phyloP scores from a whole-genome alignment of 2,888 invertebrate genomes.

The Ischnura elegans region DNA sequence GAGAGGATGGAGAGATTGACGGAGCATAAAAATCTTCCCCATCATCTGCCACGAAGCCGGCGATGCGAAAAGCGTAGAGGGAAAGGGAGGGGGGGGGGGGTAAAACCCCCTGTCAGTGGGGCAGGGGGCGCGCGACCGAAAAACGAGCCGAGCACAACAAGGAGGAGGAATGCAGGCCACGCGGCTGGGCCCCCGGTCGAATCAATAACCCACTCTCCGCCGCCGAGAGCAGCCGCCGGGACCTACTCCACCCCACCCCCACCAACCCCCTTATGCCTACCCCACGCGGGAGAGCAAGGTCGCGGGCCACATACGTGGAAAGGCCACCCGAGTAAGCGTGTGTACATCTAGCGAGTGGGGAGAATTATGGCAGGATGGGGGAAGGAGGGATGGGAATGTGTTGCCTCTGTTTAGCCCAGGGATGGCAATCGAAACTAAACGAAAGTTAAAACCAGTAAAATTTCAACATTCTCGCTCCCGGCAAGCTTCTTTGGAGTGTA shows the following conservation, averaged over 20 bases:
- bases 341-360: no score
- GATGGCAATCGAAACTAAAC: no score
- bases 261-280: background rate
- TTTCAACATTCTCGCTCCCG: no score
- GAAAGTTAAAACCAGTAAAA: no score
- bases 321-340: conserved; percentile 8
- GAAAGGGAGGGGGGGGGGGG: background rate
- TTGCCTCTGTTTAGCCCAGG: no score
- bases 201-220: conserved; percentile 61
- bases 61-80: conserved; percentile 23
- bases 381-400: no score
- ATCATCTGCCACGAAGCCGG: background rate
- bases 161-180: conserved; percentile 65
- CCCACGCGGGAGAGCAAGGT: conserved; percentile 47
- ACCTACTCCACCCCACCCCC: background rate
- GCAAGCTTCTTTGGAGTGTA: no score
- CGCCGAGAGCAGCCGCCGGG: background rate
- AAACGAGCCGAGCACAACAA: conserved; percentile 60
- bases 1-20: background rate
- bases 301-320: conserved; percentile 60
- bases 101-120: background rate
- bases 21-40: conserved; percentile 14
- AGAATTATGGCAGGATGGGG: conserved; percentile 14
- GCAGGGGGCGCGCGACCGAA: conserved; percentile 24
- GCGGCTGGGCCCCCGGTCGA: conserved; percentile 56